Conservation (phyloP, 1,140 invertebrate genomes). For the Cydia pomonella region DNA sequence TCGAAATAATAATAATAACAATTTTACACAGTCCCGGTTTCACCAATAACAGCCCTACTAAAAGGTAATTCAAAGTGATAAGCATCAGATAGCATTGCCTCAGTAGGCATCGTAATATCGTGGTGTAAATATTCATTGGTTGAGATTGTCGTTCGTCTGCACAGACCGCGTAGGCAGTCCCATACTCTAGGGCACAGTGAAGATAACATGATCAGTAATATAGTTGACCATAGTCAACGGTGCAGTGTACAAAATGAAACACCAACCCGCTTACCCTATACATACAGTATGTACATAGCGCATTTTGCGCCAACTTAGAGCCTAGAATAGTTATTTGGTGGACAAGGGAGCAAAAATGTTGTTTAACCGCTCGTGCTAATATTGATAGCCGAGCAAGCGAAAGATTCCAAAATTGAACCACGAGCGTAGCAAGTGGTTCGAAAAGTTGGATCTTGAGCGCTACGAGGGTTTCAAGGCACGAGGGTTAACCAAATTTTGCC, state of each 20-base stretch:
- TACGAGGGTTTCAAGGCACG: too few species aligned
- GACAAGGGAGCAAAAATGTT: too few species aligned
- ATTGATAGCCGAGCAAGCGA: too few species aligned
- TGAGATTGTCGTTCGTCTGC: constrained; percentile 51
- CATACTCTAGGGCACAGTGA: constrained; percentile 17
- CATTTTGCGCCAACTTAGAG: too few species aligned
- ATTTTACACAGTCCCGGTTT: constrained; percentile 19
- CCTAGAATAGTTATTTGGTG: too few species aligned
- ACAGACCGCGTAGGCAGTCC: constrained; percentile 63
- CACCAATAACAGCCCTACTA: constrained; percentile 32
- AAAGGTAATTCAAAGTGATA: constrained; percentile 39
- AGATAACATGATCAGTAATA: constrained; percentile 13
- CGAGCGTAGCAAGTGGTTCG: too few species aligned
- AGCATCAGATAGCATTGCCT: constrained; percentile 36
- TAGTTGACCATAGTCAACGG: not conserved
- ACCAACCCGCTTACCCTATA: too few species aligned
- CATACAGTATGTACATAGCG: too few species aligned
- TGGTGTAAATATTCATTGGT: constrained; percentile 73
- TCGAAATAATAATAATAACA: constrained; percentile 21
- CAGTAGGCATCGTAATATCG: constrained; percentile 49
- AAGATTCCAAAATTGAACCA: too few species aligned
- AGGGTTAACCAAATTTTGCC: too few species aligned
- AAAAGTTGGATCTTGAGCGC: too few species aligned
- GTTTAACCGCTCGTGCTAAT: too few species aligned
- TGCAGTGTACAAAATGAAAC: not conserved